A percentile compares a stretch with the other conserved stretches of the same genome.
These are phyloP conservation scores for Meganola albula DNA, from an alignment of 2,888 invertebrate genomes.

Conservation along the genomic window DNA sequence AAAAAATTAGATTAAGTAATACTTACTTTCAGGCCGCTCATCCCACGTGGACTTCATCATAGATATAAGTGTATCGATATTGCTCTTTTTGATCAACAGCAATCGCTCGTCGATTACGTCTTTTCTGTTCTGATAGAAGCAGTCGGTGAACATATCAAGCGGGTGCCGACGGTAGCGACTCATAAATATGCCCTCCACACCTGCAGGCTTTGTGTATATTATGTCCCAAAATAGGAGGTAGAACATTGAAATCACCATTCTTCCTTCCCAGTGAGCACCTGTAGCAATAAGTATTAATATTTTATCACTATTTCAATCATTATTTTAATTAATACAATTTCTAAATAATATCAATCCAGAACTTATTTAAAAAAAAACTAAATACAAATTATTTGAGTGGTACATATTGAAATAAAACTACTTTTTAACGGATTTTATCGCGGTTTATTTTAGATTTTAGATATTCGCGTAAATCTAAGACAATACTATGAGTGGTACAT, in stretches of 20 bases:
- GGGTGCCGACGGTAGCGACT: constrained; percentile 82
- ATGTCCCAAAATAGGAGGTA: constrained; percentile 88
- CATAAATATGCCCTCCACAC: constrained; percentile 78
- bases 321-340: too few species aligned
- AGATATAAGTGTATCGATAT: constrained; percentile 54
- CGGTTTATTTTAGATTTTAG: too few species aligned
- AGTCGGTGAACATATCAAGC: constrained; percentile 81
- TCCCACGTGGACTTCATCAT: constrained; percentile 70
- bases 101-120: constrained; percentile 66
- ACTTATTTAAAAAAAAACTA: too few species aligned
- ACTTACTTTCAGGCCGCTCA: constrained; percentile 57
- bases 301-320: too few species aligned
- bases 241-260: constrained; percentile 80
- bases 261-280: constrained; percentile 86
- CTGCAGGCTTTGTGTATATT: constrained; percentile 74
- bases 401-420: too few species aligned
- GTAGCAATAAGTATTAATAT: too few species aligned
- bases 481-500: too few species aligned
- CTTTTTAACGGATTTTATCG: too few species aligned
- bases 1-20: background rate
- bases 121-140: constrained; percentile 83
- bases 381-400: too few species aligned
- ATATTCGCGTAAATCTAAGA: too few species aligned
- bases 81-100: constrained; percentile 30
- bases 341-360: too few species aligned